These are phyloP conservation scores for Asteroscopus sphinx DNA, from an alignment of 2,888 invertebrate genomes.

Conservation along the genomic window DNA sequence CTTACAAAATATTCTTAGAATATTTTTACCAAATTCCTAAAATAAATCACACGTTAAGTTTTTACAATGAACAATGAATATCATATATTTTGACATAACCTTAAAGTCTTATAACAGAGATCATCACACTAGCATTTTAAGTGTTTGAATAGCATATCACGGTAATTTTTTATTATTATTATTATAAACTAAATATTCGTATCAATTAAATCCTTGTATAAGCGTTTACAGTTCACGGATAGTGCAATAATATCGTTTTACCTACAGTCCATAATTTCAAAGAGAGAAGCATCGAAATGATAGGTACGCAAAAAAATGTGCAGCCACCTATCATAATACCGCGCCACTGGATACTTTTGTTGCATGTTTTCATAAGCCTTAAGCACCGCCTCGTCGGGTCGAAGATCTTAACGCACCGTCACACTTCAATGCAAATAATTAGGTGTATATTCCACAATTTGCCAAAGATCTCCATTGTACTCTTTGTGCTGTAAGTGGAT, in stretches of 20 bases:
- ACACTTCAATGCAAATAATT: constrained; percentile 86
- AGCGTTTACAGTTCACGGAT: not conserved
- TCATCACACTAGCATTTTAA: constrained; percentile 46
- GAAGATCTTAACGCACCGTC: constrained; percentile 79
- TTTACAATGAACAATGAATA: constrained; percentile 1
- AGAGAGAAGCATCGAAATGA: constrained; percentile 18
- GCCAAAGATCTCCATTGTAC: constrained; percentile 85
- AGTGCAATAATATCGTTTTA: not conserved
- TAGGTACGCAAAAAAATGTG: constrained; percentile 55
- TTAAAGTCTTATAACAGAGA: constrained; percentile 16
- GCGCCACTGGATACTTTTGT: constrained; percentile 73
- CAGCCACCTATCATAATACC: constrained; percentile 76
- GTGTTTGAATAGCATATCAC: constrained; percentile 17
- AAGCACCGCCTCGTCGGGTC: constrained; percentile 79
- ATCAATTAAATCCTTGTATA: not conserved
- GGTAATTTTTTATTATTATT: not conserved
- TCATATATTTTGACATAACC: constrained; percentile 18
- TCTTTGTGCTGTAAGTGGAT: constrained; percentile 87
- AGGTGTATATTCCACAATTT: constrained; percentile 89
- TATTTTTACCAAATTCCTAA: constrained; percentile 24
- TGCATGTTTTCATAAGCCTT: constrained; percentile 86
- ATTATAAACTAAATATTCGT: no score
- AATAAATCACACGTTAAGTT: constrained; percentile 29
- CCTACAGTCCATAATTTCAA: constrained; percentile 5
- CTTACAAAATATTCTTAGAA: constrained; percentile 49